A percentile compares a stretch with the other conserved stretches of the same genome.
These are phyloP conservation scores for Spheniscus humboldti DNA, from an alignment of 2,797 vertebrate species.

Conservation along the genomic window DNA sequence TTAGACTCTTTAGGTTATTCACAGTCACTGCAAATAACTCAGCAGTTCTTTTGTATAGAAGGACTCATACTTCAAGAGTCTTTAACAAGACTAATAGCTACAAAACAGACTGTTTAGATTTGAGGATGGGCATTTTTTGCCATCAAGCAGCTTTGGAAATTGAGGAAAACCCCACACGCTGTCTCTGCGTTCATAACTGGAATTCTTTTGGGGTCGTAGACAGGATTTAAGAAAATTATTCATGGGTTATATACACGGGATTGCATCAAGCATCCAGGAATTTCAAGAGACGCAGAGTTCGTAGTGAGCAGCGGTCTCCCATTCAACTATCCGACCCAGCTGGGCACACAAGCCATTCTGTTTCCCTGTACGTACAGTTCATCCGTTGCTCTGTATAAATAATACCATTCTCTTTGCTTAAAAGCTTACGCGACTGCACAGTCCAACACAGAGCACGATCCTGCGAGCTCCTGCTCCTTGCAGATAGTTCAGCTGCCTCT, in stretches of 20 bases:
- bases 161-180: neutral
- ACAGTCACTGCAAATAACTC: neutral
- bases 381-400: accelerated
- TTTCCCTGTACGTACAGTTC: neutral
- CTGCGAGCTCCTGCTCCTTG: neutral
- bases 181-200: neutral
- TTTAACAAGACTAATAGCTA: neutral
- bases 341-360: accelerated
- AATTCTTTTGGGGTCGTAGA: neutral
- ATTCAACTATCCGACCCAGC: neutral
- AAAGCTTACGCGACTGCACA: accelerated
- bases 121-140: neutral
- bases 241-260: accelerated
- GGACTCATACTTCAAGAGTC: neutral
- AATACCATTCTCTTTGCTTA: neutral
- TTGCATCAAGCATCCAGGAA: neutral
- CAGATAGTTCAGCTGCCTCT: neutral
- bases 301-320: neutral
- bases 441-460: neutral
- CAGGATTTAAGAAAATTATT: neutral
- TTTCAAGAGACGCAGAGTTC: neutral
- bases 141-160: neutral
- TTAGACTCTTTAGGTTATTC: neutral
- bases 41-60: neutral
- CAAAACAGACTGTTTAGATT: neutral